phyloP scores from a whole-genome alignment of 2,888 invertebrate species.

The Trypoxylon attenuatum region DNA sequence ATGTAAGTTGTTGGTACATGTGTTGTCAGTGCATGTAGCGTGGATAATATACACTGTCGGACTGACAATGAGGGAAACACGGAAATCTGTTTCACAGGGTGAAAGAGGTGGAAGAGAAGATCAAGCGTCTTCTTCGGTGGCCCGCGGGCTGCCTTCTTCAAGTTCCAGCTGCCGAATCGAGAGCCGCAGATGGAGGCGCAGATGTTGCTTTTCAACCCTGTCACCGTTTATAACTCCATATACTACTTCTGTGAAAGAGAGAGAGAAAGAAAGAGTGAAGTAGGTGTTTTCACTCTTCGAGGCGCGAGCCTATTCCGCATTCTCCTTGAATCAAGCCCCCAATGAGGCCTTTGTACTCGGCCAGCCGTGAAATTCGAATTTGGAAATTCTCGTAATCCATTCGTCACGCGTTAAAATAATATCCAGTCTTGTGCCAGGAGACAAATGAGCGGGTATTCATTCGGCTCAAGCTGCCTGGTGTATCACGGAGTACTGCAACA shows the following conservation, averaged over 20 bases:
- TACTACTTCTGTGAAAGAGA: not conserved
- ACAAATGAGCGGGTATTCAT: not conserved
- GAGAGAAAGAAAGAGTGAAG: not conserved
- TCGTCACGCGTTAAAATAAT: not conserved
- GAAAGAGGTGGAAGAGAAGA: constrained; percentile 6
- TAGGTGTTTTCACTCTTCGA: not conserved
- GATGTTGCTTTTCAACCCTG: constrained; percentile 61
- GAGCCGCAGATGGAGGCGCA: constrained; percentile 63
- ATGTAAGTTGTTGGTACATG: too few relatives aligned
- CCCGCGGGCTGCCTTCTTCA: constrained; percentile 52
- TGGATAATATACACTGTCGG: too few relatives aligned
- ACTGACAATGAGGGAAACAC: too few relatives aligned
- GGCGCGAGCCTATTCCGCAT: not conserved
- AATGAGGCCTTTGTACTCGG: not conserved
- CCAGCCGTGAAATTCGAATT: constrained; percentile 2
- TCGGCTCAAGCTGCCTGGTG: not conserved
- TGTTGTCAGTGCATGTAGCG: too few relatives aligned
- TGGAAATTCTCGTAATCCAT: not conserved
- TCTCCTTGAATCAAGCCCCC: not conserved
- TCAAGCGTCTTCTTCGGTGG: constrained; percentile 44
- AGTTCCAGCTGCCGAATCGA: constrained; percentile 61
- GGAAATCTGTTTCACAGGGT: constrained; percentile 34
- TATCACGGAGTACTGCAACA: too few relatives aligned
- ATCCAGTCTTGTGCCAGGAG: not conserved
- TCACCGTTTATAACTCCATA: constrained; percentile 26